A percentile compares a stretch with the other conserved stretches of the same genome.
These are phyloP conservation scores for Drosophila watanabei DNA, from an alignment of 1,140 invertebrate genomes.

Conservation along the genomic window DNA sequence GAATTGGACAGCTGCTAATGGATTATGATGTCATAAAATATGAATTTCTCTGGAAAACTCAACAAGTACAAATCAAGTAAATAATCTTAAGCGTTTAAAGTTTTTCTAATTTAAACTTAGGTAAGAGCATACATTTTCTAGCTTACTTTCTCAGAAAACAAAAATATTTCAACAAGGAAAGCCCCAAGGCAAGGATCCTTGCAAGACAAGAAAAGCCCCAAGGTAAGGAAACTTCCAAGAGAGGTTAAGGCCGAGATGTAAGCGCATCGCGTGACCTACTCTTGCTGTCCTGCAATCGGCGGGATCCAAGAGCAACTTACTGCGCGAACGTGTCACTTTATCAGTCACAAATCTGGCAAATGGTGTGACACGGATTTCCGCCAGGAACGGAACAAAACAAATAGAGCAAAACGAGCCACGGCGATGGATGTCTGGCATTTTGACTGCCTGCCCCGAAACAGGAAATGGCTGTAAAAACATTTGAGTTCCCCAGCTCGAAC, in stretches of 20 bases:
- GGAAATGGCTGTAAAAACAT: constrained; percentile 79
- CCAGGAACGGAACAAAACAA: constrained; percentile 32
- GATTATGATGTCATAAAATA: neutral
- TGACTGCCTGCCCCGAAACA: constrained; percentile 25
- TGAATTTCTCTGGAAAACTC: neutral
- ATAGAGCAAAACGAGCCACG: constrained; percentile 34
- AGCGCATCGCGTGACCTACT: constrained; percentile 60
- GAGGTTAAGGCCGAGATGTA: constrained; percentile 45
- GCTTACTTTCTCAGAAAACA: neutral
- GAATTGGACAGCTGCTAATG: neutral
- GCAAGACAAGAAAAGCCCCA: no score
- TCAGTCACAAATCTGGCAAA: constrained; percentile 60
- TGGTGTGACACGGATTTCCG: constrained; percentile 68
- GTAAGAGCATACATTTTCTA: neutral
- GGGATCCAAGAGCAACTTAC: constrained; percentile 33
- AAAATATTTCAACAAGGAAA: neutral
- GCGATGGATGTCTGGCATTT: constrained; percentile 37
- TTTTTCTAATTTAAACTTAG: neutral
- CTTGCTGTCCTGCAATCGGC: constrained; percentile 17
- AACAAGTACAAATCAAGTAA: no score
- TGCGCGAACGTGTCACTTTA: constrained; percentile 48
- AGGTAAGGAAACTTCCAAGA: neutral
- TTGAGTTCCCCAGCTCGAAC: constrained; percentile 65
- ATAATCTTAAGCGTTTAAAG: neutral
- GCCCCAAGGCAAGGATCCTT: neutral